These are phyloP conservation scores for Steromphala cineraria DNA, from an alignment of 2,888 invertebrate species.

Conservation along the genomic window DNA sequence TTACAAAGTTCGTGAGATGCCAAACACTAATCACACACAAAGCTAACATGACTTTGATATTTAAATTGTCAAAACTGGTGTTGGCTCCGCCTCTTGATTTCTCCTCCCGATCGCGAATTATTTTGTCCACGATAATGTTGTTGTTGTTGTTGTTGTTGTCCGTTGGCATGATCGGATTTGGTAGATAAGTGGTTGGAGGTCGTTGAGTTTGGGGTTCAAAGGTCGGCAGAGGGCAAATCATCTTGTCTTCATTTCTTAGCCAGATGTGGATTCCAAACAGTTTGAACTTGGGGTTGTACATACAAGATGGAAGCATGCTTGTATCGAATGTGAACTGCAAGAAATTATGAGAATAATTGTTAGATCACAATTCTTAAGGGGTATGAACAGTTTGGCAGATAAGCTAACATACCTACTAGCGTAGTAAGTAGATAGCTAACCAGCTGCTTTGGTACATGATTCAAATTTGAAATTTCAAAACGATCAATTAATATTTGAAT, in stretches of 20 bases:
- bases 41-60: neutral
- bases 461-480: no score
- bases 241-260: conserved; percentile 56
- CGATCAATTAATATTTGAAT: no score
- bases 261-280: conserved; percentile 66
- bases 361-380: no score
- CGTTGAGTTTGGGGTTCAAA: conserved; percentile 11
- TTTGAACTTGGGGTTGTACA: conserved; percentile 61
- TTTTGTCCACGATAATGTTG: conserved; percentile 40
- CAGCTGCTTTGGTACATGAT: no score
- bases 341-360: neutral
- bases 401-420: no score
- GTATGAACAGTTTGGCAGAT: no score
- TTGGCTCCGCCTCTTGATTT: neutral
- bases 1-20: neutral
- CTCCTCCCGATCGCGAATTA: conserved; percentile 26
- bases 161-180: neutral
- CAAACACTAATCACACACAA: neutral
- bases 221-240: conserved; percentile 36
- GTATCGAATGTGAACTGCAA: conserved; percentile 65
- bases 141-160: conserved; percentile 13
- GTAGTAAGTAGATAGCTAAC: no score
- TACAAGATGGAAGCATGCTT: conserved; percentile 62
- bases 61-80: neutral
- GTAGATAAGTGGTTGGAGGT: conserved; percentile 16